Evolutionary conservation across 2,888 invertebrate genomes (phyloP).

Genomic region (Chelonus formosanus): DNA sequence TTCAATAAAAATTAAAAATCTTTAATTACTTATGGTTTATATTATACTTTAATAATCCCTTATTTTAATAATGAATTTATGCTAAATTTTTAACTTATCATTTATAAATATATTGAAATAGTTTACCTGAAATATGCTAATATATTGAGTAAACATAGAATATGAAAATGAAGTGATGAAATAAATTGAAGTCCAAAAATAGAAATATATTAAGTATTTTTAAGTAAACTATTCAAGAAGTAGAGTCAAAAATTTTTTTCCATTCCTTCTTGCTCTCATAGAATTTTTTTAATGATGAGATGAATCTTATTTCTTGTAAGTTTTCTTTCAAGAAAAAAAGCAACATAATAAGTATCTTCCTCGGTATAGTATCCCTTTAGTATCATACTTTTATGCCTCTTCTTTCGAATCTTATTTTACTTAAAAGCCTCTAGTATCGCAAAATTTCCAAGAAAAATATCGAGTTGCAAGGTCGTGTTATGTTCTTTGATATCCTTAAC

Average conservation of each 20-base stretch:
- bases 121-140: too few relatives aligned
- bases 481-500: slow-evolving; percentile 22
- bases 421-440: slow-evolving; percentile 7
- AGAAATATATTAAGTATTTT: too few relatives aligned
- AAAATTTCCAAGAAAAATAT: slow-evolving; percentile 27
- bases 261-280: background rate
- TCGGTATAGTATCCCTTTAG: background rate
- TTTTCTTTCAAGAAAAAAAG: background rate
- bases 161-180: too few relatives aligned
- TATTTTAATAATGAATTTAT: too few relatives aligned
- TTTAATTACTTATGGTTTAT: too few relatives aligned
- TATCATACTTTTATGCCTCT: background rate
- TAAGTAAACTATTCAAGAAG: too few relatives aligned
- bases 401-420: slow-evolving; percentile 10
- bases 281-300: background rate
- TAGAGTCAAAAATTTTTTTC: background rate
- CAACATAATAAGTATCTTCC: background rate
- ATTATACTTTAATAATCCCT: too few relatives aligned
- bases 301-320: background rate
- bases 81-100: too few relatives aligned
- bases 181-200: too few relatives aligned
- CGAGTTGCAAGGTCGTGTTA: slow-evolving; percentile 30
- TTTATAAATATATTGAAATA: too few relatives aligned
- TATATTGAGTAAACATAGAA: too few relatives aligned
- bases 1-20: too few relatives aligned